Evolutionary conservation across 2,888 invertebrate genomes (phyloP).

Genomic region (Microctonus aethiopoides): DNA sequence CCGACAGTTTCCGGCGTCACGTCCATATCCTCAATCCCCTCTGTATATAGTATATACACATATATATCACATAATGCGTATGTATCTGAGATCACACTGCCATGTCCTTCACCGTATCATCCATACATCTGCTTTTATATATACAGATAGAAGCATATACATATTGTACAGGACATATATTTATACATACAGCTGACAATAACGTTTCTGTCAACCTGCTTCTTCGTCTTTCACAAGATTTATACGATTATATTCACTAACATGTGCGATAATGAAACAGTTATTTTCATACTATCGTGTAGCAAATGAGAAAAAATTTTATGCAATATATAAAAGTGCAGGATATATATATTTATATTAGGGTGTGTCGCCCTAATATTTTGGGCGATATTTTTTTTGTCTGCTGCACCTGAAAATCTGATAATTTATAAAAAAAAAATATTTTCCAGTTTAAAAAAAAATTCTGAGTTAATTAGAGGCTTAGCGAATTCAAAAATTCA

Average conservation of each 20-base stretch:
- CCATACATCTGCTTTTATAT: neutral
- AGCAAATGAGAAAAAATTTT: neutral
- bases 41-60: too few relatives aligned
- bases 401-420: too few relatives aligned
- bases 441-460: too few relatives aligned
- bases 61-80: neutral
- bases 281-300: neutral
- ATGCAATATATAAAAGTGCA: too few relatives aligned
- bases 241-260: slow-evolving; percentile 1
- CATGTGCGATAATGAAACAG: neutral
- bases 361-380: too few relatives aligned
- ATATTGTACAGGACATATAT: too few relatives aligned
- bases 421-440: too few relatives aligned
- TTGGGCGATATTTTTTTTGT: too few relatives aligned
- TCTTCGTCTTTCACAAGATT: slow-evolving; percentile 17
- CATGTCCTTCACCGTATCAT: slow-evolving; percentile 21
- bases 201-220: slow-evolving; percentile 7
- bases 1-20: slow-evolving; percentile 19
- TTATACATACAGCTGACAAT: slow-evolving; percentile 11
- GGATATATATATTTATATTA: too few relatives aligned
- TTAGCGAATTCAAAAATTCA: too few relatives aligned
- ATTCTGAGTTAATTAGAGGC: too few relatives aligned
- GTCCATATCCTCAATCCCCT: slow-evolving; percentile 25
- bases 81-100: neutral
- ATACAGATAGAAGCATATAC: too few relatives aligned